Conservation (phyloP, 2,113 vertebrate genomes). For the Centropus unirufus region DNA sequence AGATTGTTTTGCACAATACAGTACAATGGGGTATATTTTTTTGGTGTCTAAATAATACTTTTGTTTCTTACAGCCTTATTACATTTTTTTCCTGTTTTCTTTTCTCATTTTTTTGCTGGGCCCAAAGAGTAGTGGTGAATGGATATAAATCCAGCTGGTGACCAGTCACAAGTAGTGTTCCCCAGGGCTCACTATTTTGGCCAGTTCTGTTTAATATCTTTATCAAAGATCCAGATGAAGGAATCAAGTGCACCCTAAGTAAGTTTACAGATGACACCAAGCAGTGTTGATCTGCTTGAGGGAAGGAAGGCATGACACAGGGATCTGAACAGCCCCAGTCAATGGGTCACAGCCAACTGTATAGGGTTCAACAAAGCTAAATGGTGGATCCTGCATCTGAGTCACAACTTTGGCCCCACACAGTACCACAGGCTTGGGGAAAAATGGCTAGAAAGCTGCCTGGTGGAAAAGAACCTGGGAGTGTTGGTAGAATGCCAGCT, state of each 20-base stretch:
- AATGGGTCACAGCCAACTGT: rapidly evolving
- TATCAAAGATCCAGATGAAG: not conserved
- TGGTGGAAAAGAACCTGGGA: rapidly evolving
- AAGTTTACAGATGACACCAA: rapidly evolving
- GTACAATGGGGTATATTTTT: not conserved
- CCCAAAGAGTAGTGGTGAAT: not conserved
- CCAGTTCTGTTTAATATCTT: not conserved
- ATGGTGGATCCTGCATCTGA: not conserved
- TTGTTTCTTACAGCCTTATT: not conserved
- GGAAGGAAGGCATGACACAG: not conserved
- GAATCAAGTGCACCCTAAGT: not conserved
- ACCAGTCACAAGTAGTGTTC: not conserved
- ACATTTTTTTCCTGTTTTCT: not conserved
- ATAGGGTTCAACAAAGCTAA: not conserved
- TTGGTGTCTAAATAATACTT: not conserved
- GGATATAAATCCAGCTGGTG: too few species aligned
- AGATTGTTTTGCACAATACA: not conserved
- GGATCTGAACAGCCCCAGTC: not conserved
- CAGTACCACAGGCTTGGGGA: rapidly evolving
- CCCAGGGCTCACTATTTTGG: not conserved
- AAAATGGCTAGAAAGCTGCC: not conserved
- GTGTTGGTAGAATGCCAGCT: not conserved
- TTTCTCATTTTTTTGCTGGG: rapidly evolving
- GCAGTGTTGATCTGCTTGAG: not conserved
- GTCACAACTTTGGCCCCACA: not conserved